Evolutionary conservation across 2,113 vertebrate species (phyloP), one percentile per base, ranked within the genome.

Genomic region (Boleophthalmus pectinirostris): DNA sequence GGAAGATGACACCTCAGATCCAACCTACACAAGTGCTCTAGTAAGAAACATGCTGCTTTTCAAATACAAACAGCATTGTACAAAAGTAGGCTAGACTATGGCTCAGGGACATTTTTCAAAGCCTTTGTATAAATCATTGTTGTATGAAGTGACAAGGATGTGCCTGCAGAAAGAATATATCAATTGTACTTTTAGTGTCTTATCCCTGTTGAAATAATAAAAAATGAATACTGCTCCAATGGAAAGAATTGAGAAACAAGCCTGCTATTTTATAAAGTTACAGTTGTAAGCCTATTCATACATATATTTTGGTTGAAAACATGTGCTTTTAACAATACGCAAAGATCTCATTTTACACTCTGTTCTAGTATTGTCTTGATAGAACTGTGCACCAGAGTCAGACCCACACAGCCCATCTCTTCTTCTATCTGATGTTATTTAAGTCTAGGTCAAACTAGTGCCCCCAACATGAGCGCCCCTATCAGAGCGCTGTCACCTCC

Each of bases 1-100:
- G 84, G 98, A 99, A 89, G 97, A 98, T 0, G 97, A 99, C 65
- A 98, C 97, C 0, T 98, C 98, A 0, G 98, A 99, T 77, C 98
- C 98, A 64, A 98, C 97, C 47, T 99, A 99, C 88, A 99, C 98
- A 49, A 99, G 97, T 0, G 98, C 97, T 47, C 93, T 99, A 96
- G 98, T 99, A 92, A 94, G 86, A 69, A 66, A 35, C 0, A 16
- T 10, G 33, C 8, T 51, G 4, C 16, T 9, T 68, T 65, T 43
- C 29, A 33, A 66, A 3, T 12, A 46, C 21, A 47, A 45, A 23
- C 21, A 15, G 20, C 33, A 38, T 64, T 64, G 61, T 43, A 13
- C 61, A 38, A 64, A 64, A 64, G 29, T 63, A 63, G 60, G 60
- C 29, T 63, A 18, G 25, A 18, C 15, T 63, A 35, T 35, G 29